Percentiles rank a stretch among this genome's conserved stretches.
Evolutionary conservation across 2,797 vertebrate species (phyloP).

Genomic region (Miichthys miiuy): DNA sequence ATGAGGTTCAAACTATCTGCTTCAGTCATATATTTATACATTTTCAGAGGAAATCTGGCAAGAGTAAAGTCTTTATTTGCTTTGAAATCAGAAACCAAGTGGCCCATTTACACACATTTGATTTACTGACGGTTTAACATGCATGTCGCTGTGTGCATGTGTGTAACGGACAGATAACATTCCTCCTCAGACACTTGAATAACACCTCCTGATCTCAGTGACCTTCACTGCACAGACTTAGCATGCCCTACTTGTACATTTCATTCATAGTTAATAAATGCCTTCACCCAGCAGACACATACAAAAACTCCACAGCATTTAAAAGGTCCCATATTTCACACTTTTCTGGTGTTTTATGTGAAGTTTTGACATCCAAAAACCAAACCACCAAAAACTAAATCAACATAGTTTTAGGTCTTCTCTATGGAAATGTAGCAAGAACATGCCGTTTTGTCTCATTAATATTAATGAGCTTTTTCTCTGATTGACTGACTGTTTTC

Average conservation of each 20-base stretch:
- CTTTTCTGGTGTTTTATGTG: too few relatives aligned
- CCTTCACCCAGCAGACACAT: conserved; percentile 6
- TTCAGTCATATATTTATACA: conserved; percentile 7
- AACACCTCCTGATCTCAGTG: conserved; percentile 22
- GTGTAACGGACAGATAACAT: not conserved
- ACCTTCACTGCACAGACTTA: conserved; percentile 31
- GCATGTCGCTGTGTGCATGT: not conserved
- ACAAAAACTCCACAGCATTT: not conserved
- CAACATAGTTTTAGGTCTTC: too few relatives aligned
- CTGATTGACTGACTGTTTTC: too few relatives aligned
- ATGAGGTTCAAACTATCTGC: conserved; percentile 26
- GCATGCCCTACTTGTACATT: conserved; percentile 58
- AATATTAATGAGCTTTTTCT: too few relatives aligned
- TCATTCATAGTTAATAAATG: conserved; percentile 63
- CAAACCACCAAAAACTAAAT: too few relatives aligned
- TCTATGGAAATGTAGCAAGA: too few relatives aligned
- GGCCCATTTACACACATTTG: conserved; percentile 8
- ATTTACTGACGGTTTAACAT: not conserved
- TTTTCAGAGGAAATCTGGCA: not conserved
- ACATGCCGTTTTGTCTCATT: too few relatives aligned
- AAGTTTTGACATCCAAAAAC: too few relatives aligned
- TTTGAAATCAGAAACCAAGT: not conserved
- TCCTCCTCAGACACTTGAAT: not conserved
- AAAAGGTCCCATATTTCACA: not conserved
- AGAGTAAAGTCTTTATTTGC: not conserved